Evolutionary conservation across 2,888 invertebrate genomes (phyloP).

Genomic region (Seladonia tumulorum): DNA sequence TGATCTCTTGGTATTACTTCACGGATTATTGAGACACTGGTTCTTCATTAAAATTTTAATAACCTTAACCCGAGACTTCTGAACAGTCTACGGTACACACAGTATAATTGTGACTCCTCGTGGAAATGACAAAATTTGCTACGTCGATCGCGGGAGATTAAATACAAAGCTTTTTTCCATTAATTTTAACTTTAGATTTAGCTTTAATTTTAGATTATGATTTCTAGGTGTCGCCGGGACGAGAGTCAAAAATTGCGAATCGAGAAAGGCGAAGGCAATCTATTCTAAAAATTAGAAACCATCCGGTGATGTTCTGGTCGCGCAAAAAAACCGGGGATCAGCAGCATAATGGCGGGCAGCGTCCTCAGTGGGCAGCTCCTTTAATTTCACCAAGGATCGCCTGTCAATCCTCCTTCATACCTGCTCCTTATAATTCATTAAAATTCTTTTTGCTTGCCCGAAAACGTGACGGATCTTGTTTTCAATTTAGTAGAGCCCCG

Average conservation of each 20-base stretch:
- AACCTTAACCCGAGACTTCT: not conserved
- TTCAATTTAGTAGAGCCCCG: conserved; percentile 83
- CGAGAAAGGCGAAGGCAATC: conserved; percentile 9
- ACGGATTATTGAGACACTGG: not conserved
- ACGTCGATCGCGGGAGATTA: not conserved
- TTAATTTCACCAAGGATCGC: conserved; percentile 63
- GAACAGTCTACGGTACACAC: not conserved
- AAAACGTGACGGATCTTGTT: conserved; percentile 84
- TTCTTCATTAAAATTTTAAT: not conserved
- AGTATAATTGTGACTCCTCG: not conserved
- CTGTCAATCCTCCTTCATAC: conserved; percentile 66
- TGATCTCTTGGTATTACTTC: not conserved
- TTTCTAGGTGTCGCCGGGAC: too few relatives aligned
- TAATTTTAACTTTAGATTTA: too few relatives aligned
- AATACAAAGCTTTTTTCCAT: not conserved
- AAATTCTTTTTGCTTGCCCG: conserved; percentile 82
- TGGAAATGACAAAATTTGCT: not conserved
- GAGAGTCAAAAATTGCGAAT: not conserved
- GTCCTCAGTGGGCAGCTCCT: conserved; percentile 57
- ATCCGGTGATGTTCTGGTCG: not conserved
- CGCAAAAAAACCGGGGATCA: conserved; percentile 36
- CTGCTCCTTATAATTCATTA: conserved; percentile 83
- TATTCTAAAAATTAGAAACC: conserved; percentile 32
- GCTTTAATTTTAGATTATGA: not conserved
- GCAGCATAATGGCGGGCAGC: conserved; percentile 46